phyloP scores from a whole-genome alignment of 2,113 vertebrate genomes.

The Tympanuchus pallidicinctus region DNA sequence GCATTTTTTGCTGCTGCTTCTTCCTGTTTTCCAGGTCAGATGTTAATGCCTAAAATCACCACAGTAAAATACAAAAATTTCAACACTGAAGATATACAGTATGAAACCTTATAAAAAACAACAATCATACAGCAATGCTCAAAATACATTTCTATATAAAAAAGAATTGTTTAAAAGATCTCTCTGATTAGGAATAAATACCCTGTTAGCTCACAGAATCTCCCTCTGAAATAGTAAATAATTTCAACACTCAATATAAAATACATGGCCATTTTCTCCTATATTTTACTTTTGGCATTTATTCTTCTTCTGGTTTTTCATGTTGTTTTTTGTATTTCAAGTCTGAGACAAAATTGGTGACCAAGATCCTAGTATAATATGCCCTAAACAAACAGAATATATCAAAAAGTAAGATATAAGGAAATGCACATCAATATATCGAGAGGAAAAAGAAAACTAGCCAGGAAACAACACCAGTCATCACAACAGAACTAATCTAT shows the following conservation, averaged over 20 bases:
- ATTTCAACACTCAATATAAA: neutral
- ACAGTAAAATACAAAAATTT: neutral
- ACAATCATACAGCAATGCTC: neutral
- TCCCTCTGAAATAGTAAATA: neutral
- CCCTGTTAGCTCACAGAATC: neutral
- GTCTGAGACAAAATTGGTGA: neutral
- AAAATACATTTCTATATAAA: neutral
- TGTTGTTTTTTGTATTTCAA: neutral
- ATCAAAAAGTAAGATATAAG: neutral
- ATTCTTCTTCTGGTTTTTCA: neutral
- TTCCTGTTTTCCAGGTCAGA: conserved; percentile 85
- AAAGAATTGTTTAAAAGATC: neutral
- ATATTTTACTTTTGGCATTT: neutral
- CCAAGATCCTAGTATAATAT: neutral
- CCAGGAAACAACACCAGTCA: neutral
- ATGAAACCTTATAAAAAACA: neutral
- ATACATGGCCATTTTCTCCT: neutral
- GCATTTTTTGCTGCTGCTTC: conserved; percentile 87
- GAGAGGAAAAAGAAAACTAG: neutral
- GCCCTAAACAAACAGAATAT: neutral
- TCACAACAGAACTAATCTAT: neutral
- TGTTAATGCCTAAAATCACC: conserved; percentile 73
- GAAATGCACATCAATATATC: neutral
- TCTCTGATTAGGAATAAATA: neutral
- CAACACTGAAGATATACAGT: neutral